A percentile compares a stretch with the other conserved stretches of the same genome.
phyloP scores from a whole-genome alignment of 2,888 invertebrate species.

The Parnassius smintheus region DNA sequence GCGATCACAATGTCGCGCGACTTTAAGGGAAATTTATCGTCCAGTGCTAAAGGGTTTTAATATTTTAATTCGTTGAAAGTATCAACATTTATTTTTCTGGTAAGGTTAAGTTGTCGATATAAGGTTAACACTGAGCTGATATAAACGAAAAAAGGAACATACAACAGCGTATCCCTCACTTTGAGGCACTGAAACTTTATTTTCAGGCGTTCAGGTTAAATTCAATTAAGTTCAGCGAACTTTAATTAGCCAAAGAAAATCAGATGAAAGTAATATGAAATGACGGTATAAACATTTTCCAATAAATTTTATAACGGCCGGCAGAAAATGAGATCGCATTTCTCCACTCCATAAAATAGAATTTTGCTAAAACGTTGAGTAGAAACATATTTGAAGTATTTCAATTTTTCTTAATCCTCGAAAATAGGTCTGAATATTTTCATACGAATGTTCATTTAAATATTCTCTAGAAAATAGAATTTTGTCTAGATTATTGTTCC shows the following conservation, averaged over 20 bases:
- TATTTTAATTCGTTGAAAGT: background rate
- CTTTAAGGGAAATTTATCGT: slow-evolving; percentile 4
- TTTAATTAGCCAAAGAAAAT: slow-evolving; percentile 6
- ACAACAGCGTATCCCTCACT: no score
- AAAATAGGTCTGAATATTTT: slow-evolving; percentile 21
- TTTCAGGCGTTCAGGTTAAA: no score
- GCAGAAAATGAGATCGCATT: background rate
- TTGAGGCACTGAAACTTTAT: no score
- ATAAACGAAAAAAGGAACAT: no score
- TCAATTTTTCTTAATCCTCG: slow-evolving; percentile 25
- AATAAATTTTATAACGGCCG: background rate
- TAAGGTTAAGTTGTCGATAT: background rate
- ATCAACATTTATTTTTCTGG: slow-evolving; percentile 4
- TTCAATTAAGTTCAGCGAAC: background rate
- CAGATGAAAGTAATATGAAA: slow-evolving; percentile 5
- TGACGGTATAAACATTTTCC: slow-evolving; percentile 2
- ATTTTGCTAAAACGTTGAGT: slow-evolving; percentile 2
- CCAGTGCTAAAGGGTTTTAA: background rate
- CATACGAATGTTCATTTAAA: slow-evolving; percentile 29
- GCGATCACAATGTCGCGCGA: slow-evolving; percentile 17
- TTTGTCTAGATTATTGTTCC: slow-evolving; percentile 24
- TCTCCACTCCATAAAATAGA: slow-evolving; percentile 13
- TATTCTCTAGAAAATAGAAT: slow-evolving; percentile 27
- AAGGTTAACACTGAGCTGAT: background rate
- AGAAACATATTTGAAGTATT: background rate